Evolutionary conservation across 2,888 invertebrate genomes (phyloP).

Genomic region (Hydroisotoma schaefferi): DNA sequence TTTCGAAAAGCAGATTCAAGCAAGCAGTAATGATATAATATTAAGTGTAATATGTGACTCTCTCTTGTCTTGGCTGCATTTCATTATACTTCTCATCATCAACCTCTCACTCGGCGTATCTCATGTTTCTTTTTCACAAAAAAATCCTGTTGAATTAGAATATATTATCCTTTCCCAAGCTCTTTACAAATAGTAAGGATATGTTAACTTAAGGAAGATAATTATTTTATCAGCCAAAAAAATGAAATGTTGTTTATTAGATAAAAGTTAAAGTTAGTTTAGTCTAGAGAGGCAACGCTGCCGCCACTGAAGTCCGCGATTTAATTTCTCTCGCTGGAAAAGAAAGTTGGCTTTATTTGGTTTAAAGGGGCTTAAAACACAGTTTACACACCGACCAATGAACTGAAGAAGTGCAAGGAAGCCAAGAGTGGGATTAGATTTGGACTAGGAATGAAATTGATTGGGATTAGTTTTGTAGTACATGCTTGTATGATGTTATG

Average conservation of each 20-base stretch:
- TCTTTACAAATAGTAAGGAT: too few relatives aligned
- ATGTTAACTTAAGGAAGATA: too few relatives aligned
- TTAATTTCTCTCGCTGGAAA: not conserved
- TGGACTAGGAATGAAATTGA: constrained; percentile 5
- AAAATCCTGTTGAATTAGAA: too few relatives aligned
- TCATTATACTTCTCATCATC: constrained; percentile 7
- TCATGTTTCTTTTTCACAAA: too few relatives aligned
- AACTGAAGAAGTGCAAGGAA: not conserved
- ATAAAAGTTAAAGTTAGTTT: constrained; percentile 1
- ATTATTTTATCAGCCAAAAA: not conserved
- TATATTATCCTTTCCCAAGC: too few relatives aligned
- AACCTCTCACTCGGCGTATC: constrained; percentile 5
- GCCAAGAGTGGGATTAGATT: not conserved
- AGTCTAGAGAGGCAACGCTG: not conserved
- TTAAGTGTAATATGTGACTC: not conserved
- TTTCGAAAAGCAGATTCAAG: not conserved
- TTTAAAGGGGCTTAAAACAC: not conserved
- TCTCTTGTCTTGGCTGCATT: constrained; percentile 1
- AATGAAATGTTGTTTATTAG: not conserved
- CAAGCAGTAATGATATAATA: not conserved
- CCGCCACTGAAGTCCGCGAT: not conserved
- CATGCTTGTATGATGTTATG: too few relatives aligned
- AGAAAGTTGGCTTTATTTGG: not conserved
- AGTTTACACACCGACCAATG: not conserved
- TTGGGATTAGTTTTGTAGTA: constrained; percentile 10